A percentile compares a stretch with the other conserved stretches of the same genome.
These are phyloP conservation scores for Drosophila prosaltans DNA, from an alignment of 1,140 invertebrate species.

Conservation along the genomic window DNA sequence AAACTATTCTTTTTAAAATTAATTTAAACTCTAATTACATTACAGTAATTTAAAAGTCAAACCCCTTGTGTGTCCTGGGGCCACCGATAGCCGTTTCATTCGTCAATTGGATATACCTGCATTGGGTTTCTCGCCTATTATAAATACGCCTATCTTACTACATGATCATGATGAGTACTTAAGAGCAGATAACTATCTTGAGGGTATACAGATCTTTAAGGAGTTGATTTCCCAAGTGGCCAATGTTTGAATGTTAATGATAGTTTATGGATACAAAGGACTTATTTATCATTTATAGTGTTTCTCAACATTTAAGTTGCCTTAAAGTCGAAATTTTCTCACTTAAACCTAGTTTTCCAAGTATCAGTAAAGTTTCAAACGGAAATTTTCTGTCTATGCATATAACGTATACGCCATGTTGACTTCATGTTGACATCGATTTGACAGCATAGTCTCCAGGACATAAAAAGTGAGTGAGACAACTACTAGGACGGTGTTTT, in stretches of 20 bases:
- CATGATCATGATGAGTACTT: slow-evolving; percentile 92
- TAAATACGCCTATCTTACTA: slow-evolving; percentile 87
- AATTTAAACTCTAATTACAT: background rate
- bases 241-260: slow-evolving; percentile 68
- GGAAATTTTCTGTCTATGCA: background rate
- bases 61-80: slow-evolving; percentile 89
- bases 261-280: too few species aligned
- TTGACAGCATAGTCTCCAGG: slow-evolving; percentile 49
- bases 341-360: background rate
- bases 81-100: slow-evolving; percentile 90
- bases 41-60: slow-evolving; percentile 85
- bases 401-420: slow-evolving; percentile 56
- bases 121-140: slow-evolving; percentile 92
- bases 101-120: slow-evolving; percentile 89
- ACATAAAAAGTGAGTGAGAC: slow-evolving; percentile 25
- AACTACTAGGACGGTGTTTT: slow-evolving; percentile 29
- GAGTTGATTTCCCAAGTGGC: slow-evolving; percentile 85
- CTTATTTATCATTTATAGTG: too few species aligned
- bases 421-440: slow-evolving; percentile 47
- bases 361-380: background rate
- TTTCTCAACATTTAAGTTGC: background rate
- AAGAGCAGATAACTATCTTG: slow-evolving; percentile 87
- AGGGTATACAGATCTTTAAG: slow-evolving; percentile 89
- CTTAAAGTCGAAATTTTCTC: background rate
- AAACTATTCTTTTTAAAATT: background rate